phyloP scores from a whole-genome alignment of 1,140 invertebrate genomes.

The Papilio helenus region DNA sequence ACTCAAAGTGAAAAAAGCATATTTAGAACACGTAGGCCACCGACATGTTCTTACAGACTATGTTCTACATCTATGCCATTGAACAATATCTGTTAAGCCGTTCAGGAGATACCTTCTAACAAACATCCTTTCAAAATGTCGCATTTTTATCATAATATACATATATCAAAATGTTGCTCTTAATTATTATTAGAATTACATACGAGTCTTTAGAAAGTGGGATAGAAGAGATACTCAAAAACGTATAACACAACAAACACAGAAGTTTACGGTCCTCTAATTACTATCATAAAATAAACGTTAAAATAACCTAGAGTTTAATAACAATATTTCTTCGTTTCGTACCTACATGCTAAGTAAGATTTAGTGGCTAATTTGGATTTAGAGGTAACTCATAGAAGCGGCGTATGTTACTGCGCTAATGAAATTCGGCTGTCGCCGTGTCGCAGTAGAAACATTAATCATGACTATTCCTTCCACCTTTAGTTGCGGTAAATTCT shows the following conservation, averaged over 20 bases:
- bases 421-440: slow-evolving; percentile 36
- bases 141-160: no score
- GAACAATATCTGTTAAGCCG: no score
- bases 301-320: slow-evolving; percentile 7
- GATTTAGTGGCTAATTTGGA: slow-evolving; percentile 40
- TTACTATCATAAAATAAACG: slow-evolving; percentile 25
- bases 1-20: no score
- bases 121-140: no score
- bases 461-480: slow-evolving; percentile 39
- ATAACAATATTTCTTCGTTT: slow-evolving; percentile 37
- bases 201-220: background rate
- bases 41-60: no score
- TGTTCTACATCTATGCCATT: no score
- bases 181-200: no score
- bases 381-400: slow-evolving; percentile 28
- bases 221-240: background rate
- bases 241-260: no score
- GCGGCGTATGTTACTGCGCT: slow-evolving; percentile 35
- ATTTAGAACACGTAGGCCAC: no score
- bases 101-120: no score
- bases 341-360: slow-evolving; percentile 28
- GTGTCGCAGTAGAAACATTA: slow-evolving; percentile 33
- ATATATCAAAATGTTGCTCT: no score
- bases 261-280: background rate
- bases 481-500: slow-evolving; percentile 30